Evolutionary conservation across 2,888 invertebrate species (phyloP).

Genomic region (Hirtodrosophila cameraria): DNA sequence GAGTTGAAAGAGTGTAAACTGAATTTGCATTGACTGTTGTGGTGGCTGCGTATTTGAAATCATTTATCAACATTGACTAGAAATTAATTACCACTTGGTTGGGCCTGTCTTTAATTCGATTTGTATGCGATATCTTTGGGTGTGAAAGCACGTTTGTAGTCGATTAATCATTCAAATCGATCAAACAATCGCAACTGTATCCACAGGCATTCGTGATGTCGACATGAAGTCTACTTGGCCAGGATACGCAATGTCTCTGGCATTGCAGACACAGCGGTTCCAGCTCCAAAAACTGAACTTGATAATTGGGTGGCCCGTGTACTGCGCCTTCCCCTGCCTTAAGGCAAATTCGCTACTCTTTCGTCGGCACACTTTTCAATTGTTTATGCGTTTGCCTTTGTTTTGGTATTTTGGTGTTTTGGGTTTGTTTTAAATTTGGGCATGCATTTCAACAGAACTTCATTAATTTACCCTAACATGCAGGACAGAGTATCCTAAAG

Average conservation of each 20-base stretch:
- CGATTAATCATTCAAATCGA: constrained; percentile 73
- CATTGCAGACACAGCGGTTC: constrained; percentile 63
- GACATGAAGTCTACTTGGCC: constrained; percentile 66
- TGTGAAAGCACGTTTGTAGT: constrained; percentile 67
- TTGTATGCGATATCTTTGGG: constrained; percentile 70
- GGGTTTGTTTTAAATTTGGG: constrained; percentile 47
- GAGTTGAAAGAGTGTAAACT: constrained; percentile 8
- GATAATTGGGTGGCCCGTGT: constrained; percentile 31
- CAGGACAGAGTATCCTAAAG: constrained; percentile 31
- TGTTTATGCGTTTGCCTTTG: constrained; percentile 59
- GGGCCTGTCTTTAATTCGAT: constrained; percentile 72
- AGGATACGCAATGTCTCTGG: constrained; percentile 60
- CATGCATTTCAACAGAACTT: constrained; percentile 69
- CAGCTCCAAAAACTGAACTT: constrained; percentile 31
- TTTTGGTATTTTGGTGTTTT: constrained; percentile 36
- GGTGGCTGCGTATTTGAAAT: constrained; percentile 33
- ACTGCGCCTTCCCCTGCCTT: constrained; percentile 6
- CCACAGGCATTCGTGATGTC: constrained; percentile 32
- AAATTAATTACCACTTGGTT: constrained; percentile 66
- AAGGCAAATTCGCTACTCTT: constrained; percentile 29
- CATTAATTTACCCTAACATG: constrained; percentile 77
- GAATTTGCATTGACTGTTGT: constrained; percentile 59
- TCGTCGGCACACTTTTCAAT: constrained; percentile 66
- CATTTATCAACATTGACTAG: constrained; percentile 72
- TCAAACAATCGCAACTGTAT: constrained; percentile 58